Evolutionary conservation across 2,113 vertebrate genomes (phyloP), one percentile per base, ranked within the genome.

Genomic region (Anser cygnoides): DNA sequence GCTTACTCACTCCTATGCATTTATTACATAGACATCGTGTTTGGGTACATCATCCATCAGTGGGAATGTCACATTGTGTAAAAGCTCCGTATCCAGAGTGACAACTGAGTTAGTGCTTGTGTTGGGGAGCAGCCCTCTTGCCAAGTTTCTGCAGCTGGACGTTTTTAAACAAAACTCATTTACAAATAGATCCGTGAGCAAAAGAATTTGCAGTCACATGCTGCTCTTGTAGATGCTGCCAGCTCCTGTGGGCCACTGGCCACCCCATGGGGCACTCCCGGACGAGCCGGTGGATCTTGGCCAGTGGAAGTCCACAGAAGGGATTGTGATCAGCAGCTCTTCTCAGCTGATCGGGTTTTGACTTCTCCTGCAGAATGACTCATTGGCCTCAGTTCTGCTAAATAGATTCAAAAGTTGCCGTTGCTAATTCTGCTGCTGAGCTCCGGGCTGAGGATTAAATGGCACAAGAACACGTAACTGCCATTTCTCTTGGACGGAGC

Each of bases 41-140:
- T 81, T 95, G 84, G 84, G 90, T 96, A 75, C 96, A 90, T 78
- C 90, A 92, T 96, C 93, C 95, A 84, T 96, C 96, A 93, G 86
- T 6, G 70, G 87, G n/a, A 55, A 83, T 74, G 94, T 67, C 95
- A 75, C 79, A 4, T 52, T 49, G 23, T 82, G 76, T 78, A 73
- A 80, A 80, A 93, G 87, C 89, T 76, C 81, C 1, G 54, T 61
- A 68, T 72, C 80, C 95, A 71, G 89, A 71, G 79, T 43, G 94
- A 89, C 95, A 93, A 39, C 94, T 87, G 94, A 93, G 90, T 74
- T 89, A 93, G 89, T 78, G 84, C 73, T 80, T 84, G 89, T 68
- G 90, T 50, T 84, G 66, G 57, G 80, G 65, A 92, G 89, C 90
- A 85, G 71, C 26, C 87, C n/a, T 65, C 49, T 67, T 59, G 93